A percentile compares a stretch with the other conserved stretches of the same genome.
These are phyloP conservation scores for Trichonephila inaurata DNA, from an alignment of 1,140 invertebrate genomes.

Conservation along the genomic window DNA sequence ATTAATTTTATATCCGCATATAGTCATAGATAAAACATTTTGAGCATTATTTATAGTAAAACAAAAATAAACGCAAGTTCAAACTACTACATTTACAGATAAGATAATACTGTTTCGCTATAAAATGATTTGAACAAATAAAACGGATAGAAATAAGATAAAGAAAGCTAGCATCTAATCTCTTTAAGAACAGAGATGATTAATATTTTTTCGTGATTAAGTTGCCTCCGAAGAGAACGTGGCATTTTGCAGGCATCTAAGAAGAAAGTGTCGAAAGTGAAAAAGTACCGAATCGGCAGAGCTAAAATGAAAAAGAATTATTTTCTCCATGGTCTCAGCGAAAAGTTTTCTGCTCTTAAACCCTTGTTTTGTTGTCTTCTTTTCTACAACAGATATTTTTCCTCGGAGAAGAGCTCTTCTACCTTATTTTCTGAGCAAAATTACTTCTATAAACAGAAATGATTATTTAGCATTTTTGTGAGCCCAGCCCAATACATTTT, in stretches of 20 bases:
- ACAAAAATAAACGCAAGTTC: not conserved
- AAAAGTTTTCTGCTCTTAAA: conserved; percentile 2
- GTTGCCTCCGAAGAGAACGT: not conserved
- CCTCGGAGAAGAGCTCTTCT: not conserved
- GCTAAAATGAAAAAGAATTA: not conserved
- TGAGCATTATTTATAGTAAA: not conserved
- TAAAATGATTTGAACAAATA: not conserved
- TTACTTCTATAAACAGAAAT: not conserved
- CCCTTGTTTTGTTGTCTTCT: conserved; percentile 1
- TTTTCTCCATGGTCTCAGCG: conserved; percentile 10
- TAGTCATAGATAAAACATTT: not conserved
- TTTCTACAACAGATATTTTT: not conserved
- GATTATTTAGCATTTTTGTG: too few relatives aligned
- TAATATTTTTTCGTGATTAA: conserved; percentile 12
- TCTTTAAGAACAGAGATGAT: conserved; percentile 16
- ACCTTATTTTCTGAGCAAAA: not conserved
- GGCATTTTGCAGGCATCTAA: not conserved
- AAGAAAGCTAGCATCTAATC: not conserved
- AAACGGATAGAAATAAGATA: not conserved
- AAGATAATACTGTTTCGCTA: not conserved
- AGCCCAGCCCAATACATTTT: too few relatives aligned
- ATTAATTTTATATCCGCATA: too few relatives aligned
- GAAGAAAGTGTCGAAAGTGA: not conserved
- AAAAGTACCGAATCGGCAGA: not conserved
- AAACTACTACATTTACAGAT: not conserved